Evolutionary conservation across 2,113 vertebrate genomes (phyloP), one percentile per base, ranked within the genome.

Genomic region (Protobothrops mucrosquamatus): DNA sequence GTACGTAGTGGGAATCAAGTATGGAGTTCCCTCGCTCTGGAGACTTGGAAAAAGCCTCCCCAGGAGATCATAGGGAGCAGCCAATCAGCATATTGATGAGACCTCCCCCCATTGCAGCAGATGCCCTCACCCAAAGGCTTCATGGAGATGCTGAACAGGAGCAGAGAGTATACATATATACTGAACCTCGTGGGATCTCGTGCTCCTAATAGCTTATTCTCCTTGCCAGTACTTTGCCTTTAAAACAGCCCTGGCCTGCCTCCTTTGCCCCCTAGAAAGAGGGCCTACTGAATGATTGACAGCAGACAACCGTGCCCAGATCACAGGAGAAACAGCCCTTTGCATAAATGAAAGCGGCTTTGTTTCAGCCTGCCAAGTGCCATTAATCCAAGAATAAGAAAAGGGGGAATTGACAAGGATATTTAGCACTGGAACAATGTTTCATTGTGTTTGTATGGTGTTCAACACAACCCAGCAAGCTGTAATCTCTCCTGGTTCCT

Each of bases 401-500:
- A 52, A 9, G 46, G 43, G 34, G 4, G 3, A 59, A 54, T 86
- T 93, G 92, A 93, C 92, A 93, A 86, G 92, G 59, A 89, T 90
- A 86, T 93, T 93, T 93, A 93, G 88, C 55, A 64, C 88, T 22
- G 54, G n/a, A 81, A 90, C 92, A 90, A 93, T 85, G 92, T 93
- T 86, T 90, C 92, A 86, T 90, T 93, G 92, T 90, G 88, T 93
- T 86, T 90, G 29, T 93, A 54, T 89, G 34, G 69, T 93, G 92
- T 90, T 93, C 55, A 11, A 90, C 88, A 90, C 89, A 93, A 61
- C 88, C 81, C 74, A 7, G 92, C 92, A 93, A 90, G 92, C 92
- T 90, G 74, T 93, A 93, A 93, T 93, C 92, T 90, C 88, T 90
- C 74, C 74, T 86, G 74, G 74, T 93, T 93, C 74, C 74, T 93